Conservation (phyloP, 2,113 vertebrate genomes). For the Emydocephalus ijimae region DNA sequence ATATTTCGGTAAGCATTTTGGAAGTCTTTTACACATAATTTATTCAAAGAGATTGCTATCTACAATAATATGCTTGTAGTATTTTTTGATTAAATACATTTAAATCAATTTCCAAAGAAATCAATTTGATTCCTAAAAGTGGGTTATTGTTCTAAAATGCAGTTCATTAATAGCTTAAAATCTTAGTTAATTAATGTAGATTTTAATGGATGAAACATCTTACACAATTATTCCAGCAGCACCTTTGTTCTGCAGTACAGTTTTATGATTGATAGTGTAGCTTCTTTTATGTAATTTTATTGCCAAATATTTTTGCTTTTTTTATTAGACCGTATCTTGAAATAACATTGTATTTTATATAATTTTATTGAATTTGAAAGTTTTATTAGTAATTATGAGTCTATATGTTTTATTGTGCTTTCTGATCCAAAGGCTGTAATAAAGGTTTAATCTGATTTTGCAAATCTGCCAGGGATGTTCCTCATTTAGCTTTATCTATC, state of each 20-base stretch:
- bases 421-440: background rate
- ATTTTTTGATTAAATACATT: background rate
- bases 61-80: background rate
- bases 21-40: background rate
- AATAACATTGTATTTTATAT: background rate
- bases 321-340: background rate
- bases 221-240: background rate
- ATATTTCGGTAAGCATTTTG: conserved; percentile 79
- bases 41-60: background rate
- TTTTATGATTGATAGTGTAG: background rate
- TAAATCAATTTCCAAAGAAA: background rate
- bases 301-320: background rate
- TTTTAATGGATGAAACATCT: background rate
- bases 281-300: background rate
- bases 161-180: background rate
- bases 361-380: background rate
- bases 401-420: background rate
- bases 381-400: background rate
- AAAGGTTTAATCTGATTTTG: background rate
- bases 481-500: background rate
- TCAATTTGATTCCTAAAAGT: background rate
- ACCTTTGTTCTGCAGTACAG: background rate
- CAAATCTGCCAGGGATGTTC: background rate
- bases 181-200: background rate
- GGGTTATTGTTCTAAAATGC: background rate